Conservation (phyloP, 1,140 invertebrate species). For the Trichonephila clavipes region DNA sequence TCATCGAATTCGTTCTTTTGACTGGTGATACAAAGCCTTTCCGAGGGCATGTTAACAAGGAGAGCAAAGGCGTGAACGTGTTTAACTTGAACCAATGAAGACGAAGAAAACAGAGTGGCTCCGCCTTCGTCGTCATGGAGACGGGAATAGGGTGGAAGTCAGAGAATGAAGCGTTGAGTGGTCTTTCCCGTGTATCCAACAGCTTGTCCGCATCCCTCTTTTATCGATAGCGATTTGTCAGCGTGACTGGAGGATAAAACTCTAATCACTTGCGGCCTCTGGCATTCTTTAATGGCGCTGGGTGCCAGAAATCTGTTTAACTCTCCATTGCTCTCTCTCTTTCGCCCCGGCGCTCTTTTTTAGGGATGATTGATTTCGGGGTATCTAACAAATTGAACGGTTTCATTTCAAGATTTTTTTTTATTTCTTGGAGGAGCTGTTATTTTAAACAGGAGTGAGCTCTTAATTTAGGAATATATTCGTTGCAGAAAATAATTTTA, state of each 20-base stretch:
- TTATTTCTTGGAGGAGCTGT: background rate
- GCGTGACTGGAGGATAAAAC: slow-evolving; percentile 62
- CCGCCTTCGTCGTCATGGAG: slow-evolving; percentile 62
- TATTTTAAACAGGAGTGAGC: no score
- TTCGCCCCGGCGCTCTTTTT: background rate
- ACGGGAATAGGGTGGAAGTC: slow-evolving; percentile 31
- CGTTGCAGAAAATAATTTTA: no score
- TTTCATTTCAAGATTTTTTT: background rate
- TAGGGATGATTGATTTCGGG: background rate
- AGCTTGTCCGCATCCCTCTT: slow-evolving; percentile 61
- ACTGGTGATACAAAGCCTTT: slow-evolving; percentile 4
- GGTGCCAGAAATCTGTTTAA: slow-evolving; percentile 50
- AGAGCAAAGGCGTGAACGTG: background rate
- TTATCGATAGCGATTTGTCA: slow-evolving; percentile 75
- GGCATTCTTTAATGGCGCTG: slow-evolving; percentile 64
- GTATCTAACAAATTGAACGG: background rate
- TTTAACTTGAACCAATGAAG: slow-evolving; percentile 35
- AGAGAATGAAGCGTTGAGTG: slow-evolving; percentile 62
- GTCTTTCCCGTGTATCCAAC: slow-evolving; percentile 55
- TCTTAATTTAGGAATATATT: no score
- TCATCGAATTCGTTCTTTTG: slow-evolving; percentile 33
- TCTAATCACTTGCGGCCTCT: slow-evolving; percentile 62
- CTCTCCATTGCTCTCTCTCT: background rate
- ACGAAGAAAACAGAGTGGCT: background rate
- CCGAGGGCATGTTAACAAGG: background rate